A percentile compares a stretch with the other conserved stretches of the same genome.
Evolutionary conservation across 1,140 invertebrate species (phyloP).

Genomic region (Heterodera schachtii): DNA sequence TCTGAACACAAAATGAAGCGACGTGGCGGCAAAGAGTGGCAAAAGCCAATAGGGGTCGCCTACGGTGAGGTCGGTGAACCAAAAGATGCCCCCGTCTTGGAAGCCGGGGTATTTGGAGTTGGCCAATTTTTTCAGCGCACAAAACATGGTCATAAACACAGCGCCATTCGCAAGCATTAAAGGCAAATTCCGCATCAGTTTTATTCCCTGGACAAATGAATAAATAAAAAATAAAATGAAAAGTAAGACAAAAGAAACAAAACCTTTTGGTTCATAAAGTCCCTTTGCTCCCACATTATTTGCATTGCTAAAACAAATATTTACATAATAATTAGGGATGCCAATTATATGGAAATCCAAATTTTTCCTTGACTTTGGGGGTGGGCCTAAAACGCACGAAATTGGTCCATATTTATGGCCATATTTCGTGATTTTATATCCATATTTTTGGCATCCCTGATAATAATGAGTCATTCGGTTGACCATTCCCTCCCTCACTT

Average conservation of each 20-base stretch:
- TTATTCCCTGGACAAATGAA: slow-evolving; percentile 49
- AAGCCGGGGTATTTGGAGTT: slow-evolving; percentile 45
- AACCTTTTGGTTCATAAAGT: slow-evolving; percentile 49
- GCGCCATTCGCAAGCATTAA: slow-evolving; percentile 53
- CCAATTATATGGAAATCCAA: too few relatives aligned
- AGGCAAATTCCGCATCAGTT: slow-evolving; percentile 49
- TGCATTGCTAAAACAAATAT: slow-evolving; percentile 53
- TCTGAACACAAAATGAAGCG: slow-evolving; percentile 80
- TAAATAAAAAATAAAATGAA: background rate
- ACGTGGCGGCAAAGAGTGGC: slow-evolving; percentile 80
- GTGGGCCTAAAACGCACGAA: too few relatives aligned
- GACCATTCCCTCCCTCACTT: slow-evolving; percentile 2
- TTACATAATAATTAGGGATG: too few relatives aligned
- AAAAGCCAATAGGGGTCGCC: slow-evolving; percentile 85
- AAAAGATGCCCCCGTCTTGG: slow-evolving; percentile 81
- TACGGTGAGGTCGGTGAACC: slow-evolving; percentile 88
- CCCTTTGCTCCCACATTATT: slow-evolving; percentile 58
- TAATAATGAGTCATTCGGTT: too few relatives aligned
- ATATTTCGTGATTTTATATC: too few relatives aligned
- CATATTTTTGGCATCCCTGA: too few relatives aligned
- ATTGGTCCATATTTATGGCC: too few relatives aligned
- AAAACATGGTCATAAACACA: slow-evolving; percentile 63
- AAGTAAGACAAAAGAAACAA: background rate
- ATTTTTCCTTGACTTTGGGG: too few relatives aligned
- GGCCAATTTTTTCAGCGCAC: slow-evolving; percentile 59